A percentile compares a stretch with the other conserved stretches of the same genome.
phyloP scores from a whole-genome alignment of 2,888 invertebrate species.

The Eremobia ochroleuca region DNA sequence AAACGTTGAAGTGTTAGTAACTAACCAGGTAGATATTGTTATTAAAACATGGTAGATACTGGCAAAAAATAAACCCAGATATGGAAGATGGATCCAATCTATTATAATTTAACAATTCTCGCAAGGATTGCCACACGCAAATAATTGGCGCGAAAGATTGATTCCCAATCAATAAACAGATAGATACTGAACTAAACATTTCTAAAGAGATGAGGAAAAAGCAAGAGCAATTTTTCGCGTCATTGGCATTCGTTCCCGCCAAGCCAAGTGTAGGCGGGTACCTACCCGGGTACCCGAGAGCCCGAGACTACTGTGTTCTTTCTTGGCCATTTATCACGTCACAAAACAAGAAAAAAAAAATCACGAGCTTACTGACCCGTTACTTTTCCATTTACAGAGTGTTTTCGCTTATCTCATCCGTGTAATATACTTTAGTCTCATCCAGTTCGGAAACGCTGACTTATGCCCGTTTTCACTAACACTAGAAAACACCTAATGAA shows the following conservation, averaged over 20 bases:
- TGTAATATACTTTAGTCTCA: constrained; percentile 79
- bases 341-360: constrained; percentile 81
- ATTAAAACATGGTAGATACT: not conserved
- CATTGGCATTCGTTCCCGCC: constrained; percentile 83
- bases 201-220: constrained; percentile 78
- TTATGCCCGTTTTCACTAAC: constrained; percentile 28
- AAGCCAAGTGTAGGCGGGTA: constrained; percentile 75
- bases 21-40: not conserved
- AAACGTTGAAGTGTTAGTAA: not conserved
- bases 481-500: not conserved
- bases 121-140: not conserved
- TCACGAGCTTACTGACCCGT: constrained; percentile 85
- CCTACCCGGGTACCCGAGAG: constrained; percentile 44
- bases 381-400: constrained; percentile 87
- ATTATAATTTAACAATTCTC: constrained; percentile 15
- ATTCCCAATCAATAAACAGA: constrained; percentile 55
- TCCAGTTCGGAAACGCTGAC: constrained; percentile 54
- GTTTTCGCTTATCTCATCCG: constrained; percentile 83
- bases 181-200: constrained; percentile 69
- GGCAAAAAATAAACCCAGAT: not conserved
- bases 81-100: not conserved
- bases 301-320: constrained; percentile 69
- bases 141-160: constrained; percentile 34
- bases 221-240: constrained; percentile 85
- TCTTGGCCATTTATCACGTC: constrained; percentile 86